Evolutionary conservation across 2,888 invertebrate species (phyloP).

Genomic region (Diaphora mendica): DNA sequence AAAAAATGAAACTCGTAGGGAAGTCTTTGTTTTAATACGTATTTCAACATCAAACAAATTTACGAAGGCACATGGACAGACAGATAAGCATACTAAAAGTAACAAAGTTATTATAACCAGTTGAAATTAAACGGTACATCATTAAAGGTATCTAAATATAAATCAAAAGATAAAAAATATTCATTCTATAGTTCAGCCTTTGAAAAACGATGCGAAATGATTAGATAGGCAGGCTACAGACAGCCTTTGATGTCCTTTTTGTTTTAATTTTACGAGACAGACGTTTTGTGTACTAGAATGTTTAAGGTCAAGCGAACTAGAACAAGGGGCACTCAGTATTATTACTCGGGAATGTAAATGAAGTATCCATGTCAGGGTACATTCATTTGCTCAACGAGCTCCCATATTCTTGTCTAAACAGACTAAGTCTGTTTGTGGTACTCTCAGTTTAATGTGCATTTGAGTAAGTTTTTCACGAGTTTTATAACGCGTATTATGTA

Average conservation of each 20-base stretch:
- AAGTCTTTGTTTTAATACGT: neutral
- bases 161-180: neutral
- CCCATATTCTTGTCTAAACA: slow-evolving; percentile 2
- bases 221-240: neutral
- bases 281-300: slow-evolving; percentile 2
- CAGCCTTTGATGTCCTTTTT: neutral
- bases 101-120: neutral
- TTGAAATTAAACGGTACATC: neutral
- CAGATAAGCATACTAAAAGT: neutral
- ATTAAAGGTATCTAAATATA: neutral
- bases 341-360: slow-evolving; percentile 2
- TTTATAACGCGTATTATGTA: no score
- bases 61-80: neutral
- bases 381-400: neutral
- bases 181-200: neutral
- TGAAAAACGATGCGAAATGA: neutral
- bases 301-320: neutral
- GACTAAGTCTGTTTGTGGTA: neutral
- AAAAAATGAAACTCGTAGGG: neutral
- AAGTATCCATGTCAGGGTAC: neutral
- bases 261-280: slow-evolving; percentile 8
- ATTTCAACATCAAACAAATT: neutral
- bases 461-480: neutral
- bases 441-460: neutral
- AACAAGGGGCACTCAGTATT: neutral